phyloP scores from a whole-genome alignment of 1,140 invertebrate genomes.

The Leucophenga varia region DNA sequence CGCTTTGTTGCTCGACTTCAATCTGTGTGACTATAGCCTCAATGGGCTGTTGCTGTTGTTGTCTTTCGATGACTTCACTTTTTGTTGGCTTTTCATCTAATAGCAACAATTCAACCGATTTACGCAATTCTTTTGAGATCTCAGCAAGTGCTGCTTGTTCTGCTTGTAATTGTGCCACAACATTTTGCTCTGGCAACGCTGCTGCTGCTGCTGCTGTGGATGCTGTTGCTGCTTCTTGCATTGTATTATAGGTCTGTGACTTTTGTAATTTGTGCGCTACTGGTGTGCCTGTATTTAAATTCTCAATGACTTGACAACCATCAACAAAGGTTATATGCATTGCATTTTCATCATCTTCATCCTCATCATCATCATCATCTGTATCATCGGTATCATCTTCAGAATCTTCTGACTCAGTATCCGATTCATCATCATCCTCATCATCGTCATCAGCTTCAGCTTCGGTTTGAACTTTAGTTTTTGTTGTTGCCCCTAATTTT shows the following conservation, averaged over 20 bases:
- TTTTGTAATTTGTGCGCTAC: conserved; percentile 44
- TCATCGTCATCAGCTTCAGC: conserved; percentile 40
- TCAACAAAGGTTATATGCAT: conserved; percentile 41
- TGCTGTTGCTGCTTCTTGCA: conserved; percentile 29
- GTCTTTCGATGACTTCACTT: conserved; percentile 26
- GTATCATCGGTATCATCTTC: conserved; percentile 42
- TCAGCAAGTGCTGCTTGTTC: conserved; percentile 49
- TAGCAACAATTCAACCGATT: conserved; percentile 48
- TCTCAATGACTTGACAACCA: conserved; percentile 51
- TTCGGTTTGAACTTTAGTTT: conserved; percentile 10
- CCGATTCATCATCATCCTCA: conserved; percentile 29
- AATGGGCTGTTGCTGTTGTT: conserved; percentile 25
- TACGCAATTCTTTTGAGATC: conserved; percentile 52
- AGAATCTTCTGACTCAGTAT: conserved; percentile 17
- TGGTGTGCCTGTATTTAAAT: conserved; percentile 40
- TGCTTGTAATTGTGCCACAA: conserved; percentile 42
- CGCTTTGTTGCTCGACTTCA: conserved; percentile 34
- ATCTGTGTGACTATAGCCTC: conserved; percentile 38
- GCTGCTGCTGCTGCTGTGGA: not conserved
- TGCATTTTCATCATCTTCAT: conserved; percentile 32
- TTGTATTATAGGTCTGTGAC: conserved; percentile 48
- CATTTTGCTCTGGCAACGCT: conserved; percentile 17
- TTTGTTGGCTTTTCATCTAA: conserved; percentile 21
- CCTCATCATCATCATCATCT: conserved; percentile 44
- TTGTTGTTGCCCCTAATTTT: conserved; percentile 22